Evolutionary conservation across 2,797 vertebrate genomes (phyloP), one percentile per base, ranked within the genome.

Genomic region (Mionectes olivaceus): DNA sequence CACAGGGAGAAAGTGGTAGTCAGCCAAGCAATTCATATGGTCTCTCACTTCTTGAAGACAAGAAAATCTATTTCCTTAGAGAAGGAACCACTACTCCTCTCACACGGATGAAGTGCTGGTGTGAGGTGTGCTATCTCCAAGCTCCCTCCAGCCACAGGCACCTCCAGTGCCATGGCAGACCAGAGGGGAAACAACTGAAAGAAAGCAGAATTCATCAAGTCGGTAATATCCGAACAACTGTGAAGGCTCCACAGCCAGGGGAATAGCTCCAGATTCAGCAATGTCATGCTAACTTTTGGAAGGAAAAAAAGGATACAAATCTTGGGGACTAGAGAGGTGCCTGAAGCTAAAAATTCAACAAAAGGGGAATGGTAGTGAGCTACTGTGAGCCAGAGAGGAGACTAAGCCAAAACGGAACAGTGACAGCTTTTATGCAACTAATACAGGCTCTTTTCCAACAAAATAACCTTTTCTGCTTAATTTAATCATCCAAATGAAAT

Each of bases 391-490:
- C 73, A 86, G 69, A 88, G 61, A 89, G 30, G 44, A 91, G 32
- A 39, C 15, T 37, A 78, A 96, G 96, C 95, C 94, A 97, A 86
- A 95, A 83, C 12, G 2, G 94, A 96, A 96, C 94, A 92, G 73
- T 90, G 91, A 88, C 94, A 96, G 92, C 94, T 95, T 96, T 96
- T 87, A 83, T 92, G 77, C 33, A 83, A 93, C 91, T 94, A 79
- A 93, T 82, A 87, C 44, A 81, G 95, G 91, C 87, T 90, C 84
- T 73, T 86, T 94, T 91, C 94, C 96, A 96, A 90, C 19, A 91
- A 93, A 96, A 95, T 93, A 95, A 96, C 91, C 92, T 92, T 95
- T 96, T 86, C 69, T 85, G 57, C 39, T 94, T 94, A 93, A 94
- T 92, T 93, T 91, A 96, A 93, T 93, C 50, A 83, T 93, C 75